A percentile compares a stretch with the other conserved stretches of the same genome.
These are phyloP conservation scores for Chiloscyllium punctatum DNA, from an alignment of 2,797 vertebrate genomes.

Conservation along the genomic window DNA sequence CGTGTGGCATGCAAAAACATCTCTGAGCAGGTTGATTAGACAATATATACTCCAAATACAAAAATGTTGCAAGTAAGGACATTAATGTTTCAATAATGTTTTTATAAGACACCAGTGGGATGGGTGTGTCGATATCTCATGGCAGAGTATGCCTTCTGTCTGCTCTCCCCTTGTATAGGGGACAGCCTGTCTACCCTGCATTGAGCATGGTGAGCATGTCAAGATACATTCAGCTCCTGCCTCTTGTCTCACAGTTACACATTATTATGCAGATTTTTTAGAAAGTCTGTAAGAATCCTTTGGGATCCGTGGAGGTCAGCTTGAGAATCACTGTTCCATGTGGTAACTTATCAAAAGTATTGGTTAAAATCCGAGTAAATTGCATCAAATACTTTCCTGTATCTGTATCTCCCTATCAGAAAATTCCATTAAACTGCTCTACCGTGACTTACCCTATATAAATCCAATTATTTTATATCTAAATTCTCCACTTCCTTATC, in stretches of 20 bases:
- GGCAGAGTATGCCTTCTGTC: too few species aligned
- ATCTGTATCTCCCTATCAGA: background rate
- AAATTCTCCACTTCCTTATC: background rate
- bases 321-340: background rate
- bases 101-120: too few species aligned
- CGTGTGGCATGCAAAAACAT: too few species aligned
- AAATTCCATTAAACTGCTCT: background rate
- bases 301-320: background rate
- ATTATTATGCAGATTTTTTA: background rate
- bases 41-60: too few species aligned
- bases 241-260: background rate
- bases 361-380: background rate
- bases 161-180: background rate
- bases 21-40: too few species aligned
- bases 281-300: background rate
- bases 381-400: background rate
- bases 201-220: too few species aligned
- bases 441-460: background rate
- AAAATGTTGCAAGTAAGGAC: background rate
- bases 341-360: background rate
- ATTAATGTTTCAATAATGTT: background rate
- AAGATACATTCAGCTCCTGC: too few species aligned
- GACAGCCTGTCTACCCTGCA: too few species aligned
- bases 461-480: conserved; percentile 15
- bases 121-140: background rate